Conservation (phyloP, 2,113 vertebrate species). For the Gnathonemus longibarbis region DNA sequence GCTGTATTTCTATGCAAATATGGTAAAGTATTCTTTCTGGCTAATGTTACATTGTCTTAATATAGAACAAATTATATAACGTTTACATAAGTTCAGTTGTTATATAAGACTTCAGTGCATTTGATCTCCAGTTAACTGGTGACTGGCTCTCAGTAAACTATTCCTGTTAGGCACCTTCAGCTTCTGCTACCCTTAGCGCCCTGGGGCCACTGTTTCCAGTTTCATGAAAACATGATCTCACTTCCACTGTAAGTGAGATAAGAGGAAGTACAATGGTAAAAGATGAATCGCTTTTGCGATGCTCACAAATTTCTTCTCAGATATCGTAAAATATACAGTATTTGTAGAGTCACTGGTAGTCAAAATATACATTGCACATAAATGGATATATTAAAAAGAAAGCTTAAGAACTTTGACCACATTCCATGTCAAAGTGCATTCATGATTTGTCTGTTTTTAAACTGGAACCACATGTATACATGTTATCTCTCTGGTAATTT, state of each 20-base stretch:
- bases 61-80: constrained; percentile 8
- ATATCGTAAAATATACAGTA: not conserved
- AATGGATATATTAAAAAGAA: not conserved
- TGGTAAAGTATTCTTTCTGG: not conserved
- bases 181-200: not conserved
- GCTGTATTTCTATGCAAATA: not conserved
- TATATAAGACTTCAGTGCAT: constrained; percentile 5
- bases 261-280: not conserved
- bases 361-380: not conserved
- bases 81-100: constrained; percentile 5
- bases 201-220: not conserved
- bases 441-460: not conserved
- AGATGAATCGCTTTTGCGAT: not conserved
- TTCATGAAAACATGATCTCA: not conserved
- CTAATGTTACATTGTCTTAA: not conserved
- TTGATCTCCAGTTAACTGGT: not conserved
- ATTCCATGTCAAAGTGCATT: not conserved
- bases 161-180: not conserved
- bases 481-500: not conserved
- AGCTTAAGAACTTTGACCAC: not conserved
- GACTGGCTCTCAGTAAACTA: not conserved
- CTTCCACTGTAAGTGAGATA: not conserved
- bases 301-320: not conserved
- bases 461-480: not conserved
- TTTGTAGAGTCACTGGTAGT: not conserved